phyloP scores from a whole-genome alignment of 2,888 invertebrate species.

The Liopterus haemorrhoidalis region DNA sequence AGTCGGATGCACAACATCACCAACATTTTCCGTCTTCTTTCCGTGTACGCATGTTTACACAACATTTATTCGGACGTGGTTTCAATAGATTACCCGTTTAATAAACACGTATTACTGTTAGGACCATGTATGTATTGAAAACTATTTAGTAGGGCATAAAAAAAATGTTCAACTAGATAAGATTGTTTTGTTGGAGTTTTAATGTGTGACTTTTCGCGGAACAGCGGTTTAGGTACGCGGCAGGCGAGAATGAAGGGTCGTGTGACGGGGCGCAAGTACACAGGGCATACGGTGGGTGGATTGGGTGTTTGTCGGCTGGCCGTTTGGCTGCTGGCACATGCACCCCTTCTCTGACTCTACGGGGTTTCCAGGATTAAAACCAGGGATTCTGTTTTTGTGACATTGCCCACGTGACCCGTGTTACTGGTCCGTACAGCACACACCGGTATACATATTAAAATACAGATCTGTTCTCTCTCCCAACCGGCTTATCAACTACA shows the following conservation, averaged over 20 bases:
- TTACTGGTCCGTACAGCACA: conserved; percentile 6
- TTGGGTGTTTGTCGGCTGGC: conserved; percentile 3
- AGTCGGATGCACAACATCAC: conserved; percentile 18
- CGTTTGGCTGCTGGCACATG: background rate
- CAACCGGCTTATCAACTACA: no score
- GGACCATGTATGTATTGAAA: conserved; percentile 8
- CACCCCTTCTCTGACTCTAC: conserved; percentile 3
- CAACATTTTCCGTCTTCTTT: conserved; percentile 13
- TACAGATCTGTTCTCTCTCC: conserved; percentile 1
- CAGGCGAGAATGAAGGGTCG: background rate
- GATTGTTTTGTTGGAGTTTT: background rate
- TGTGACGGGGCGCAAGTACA: background rate
- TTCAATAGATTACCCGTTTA: conserved; percentile 25
- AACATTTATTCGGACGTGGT: background rate
- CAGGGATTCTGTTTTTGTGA: conserved; percentile 21
- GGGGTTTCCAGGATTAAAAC: conserved; percentile 17
- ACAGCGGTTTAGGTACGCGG: background rate
- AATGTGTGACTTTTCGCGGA: background rate
- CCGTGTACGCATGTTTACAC: background rate
- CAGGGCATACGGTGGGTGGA: background rate
- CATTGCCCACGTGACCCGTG: conserved; percentile 12
- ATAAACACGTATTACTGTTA: conserved; percentile 22
- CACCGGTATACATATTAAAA: conserved; percentile 4
- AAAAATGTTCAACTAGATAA: background rate
- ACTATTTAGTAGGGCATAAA: no score